These are phyloP conservation scores for Pteria penguin DNA, from an alignment of 2,888 invertebrate genomes.

Conservation along the genomic window DNA sequence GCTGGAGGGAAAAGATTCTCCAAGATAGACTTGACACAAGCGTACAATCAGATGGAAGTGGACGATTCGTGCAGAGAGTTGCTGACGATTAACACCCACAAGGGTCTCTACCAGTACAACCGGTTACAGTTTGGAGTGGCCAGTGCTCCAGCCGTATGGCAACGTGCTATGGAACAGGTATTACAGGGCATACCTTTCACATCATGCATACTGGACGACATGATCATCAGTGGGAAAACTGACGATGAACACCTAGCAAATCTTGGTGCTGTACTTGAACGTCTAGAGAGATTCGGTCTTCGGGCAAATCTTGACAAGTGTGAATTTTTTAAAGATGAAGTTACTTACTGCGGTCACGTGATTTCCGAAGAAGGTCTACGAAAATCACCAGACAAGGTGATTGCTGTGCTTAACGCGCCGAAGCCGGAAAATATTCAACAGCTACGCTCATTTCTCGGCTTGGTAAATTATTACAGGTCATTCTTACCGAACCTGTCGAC, in stretches of 20 bases:
- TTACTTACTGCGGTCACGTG: not conserved
- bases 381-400: slow-evolving; percentile 15
- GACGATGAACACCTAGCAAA: too few species aligned
- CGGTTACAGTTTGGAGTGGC: not conserved
- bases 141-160: not conserved
- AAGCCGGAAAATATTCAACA: slow-evolving; percentile 28
- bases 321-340: not conserved
- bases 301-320: too few species aligned
- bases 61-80: not conserved
- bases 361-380: not conserved
- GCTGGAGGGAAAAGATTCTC: too few species aligned
- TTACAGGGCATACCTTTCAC: not conserved
- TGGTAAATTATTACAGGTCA: slow-evolving; percentile 27
- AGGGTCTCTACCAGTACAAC: not conserved
- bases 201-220: not conserved
- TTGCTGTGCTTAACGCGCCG: slow-evolving; percentile 10
- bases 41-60: not conserved
- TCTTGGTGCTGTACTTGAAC: not conserved
- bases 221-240: not conserved
- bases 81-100: not conserved
- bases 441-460: slow-evolving; percentile 12
- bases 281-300: too few species aligned
- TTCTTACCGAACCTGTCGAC: slow-evolving; percentile 27
- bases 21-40: not conserved
- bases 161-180: not conserved